Conservation (phyloP, 2,113 vertebrate species). For the Zeus faber region DNA sequence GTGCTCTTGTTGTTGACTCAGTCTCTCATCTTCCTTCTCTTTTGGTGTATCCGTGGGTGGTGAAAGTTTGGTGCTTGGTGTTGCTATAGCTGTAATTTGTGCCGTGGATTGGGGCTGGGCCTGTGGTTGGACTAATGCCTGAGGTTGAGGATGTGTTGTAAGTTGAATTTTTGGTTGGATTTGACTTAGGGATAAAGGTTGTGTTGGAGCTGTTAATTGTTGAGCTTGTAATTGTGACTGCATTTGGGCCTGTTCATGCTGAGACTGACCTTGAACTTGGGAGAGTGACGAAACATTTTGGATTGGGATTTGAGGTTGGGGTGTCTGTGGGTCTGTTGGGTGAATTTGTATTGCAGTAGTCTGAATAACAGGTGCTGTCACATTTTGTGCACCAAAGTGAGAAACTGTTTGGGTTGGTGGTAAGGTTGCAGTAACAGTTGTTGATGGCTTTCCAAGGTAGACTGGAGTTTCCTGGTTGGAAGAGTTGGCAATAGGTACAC, state of each 20-base stretch:
- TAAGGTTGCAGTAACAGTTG: constrained; percentile 48
- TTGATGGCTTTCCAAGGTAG: constrained; percentile 86
- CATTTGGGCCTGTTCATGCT: constrained; percentile 57
- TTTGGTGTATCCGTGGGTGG: constrained; percentile 75
- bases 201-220: constrained; percentile 59
- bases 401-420: constrained; percentile 43
- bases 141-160: constrained; percentile 52
- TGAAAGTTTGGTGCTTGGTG: constrained; percentile 46
- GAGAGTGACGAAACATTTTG: constrained; percentile 41
- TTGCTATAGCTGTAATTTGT: constrained; percentile 29
- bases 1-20: constrained; percentile 93
- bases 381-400: constrained; percentile 43
- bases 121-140: constrained; percentile 46
- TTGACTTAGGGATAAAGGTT: constrained; percentile 71
- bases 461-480: constrained; percentile 81
- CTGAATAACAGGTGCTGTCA: constrained; percentile 43
- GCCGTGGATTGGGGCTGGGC: constrained; percentile 48
- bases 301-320: constrained; percentile 49
- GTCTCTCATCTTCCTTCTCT: constrained; percentile 85
- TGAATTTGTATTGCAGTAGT: constrained; percentile 29
- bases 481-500: constrained; percentile 47
- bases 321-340: constrained; percentile 60
- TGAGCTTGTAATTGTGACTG: constrained; percentile 50
- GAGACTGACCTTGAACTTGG: constrained; percentile 52
- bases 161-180: constrained; percentile 60